Evolutionary conservation across 2,888 invertebrate genomes (phyloP).

Genomic region (Synergus laeviventris): DNA sequence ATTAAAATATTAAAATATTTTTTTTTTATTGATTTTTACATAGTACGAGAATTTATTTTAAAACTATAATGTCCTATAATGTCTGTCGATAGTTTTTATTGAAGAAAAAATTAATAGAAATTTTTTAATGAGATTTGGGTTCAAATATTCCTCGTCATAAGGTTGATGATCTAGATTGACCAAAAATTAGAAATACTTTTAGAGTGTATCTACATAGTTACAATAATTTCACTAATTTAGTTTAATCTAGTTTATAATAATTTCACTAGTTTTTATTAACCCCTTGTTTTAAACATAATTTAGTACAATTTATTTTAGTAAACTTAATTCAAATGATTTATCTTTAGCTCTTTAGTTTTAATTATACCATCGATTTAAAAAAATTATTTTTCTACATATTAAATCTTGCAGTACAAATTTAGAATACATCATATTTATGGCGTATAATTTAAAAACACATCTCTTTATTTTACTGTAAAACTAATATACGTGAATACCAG

Average conservation of each 20-base stretch:
- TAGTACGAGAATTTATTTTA: not conserved
- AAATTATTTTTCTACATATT: not conserved
- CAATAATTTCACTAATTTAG: not conserved
- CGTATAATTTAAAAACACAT: not conserved
- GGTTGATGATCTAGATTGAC: slow-evolving; percentile 22
- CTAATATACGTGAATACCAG: not conserved
- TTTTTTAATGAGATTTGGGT: not conserved
- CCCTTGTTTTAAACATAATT: not conserved
- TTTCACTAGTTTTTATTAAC: not conserved
- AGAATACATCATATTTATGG: not conserved
- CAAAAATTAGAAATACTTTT: slow-evolving; percentile 24
- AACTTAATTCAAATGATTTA: not conserved
- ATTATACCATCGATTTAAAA: not conserved
- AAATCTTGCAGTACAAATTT: not conserved
- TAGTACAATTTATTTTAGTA: slow-evolving; percentile 6
- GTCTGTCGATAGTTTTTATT: not conserved
- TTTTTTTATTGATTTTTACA: not conserved
- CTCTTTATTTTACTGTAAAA: not conserved
- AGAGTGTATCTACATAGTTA: not conserved
- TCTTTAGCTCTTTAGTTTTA: not conserved
- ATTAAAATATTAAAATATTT: not conserved
- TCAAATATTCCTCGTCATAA: not conserved
- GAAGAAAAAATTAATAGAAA: not conserved
- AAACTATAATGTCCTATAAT: not conserved
- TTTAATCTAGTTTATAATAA: not conserved